Conservation (phyloP, 2,113 vertebrate species). For the Apodemus sylvaticus region DNA sequence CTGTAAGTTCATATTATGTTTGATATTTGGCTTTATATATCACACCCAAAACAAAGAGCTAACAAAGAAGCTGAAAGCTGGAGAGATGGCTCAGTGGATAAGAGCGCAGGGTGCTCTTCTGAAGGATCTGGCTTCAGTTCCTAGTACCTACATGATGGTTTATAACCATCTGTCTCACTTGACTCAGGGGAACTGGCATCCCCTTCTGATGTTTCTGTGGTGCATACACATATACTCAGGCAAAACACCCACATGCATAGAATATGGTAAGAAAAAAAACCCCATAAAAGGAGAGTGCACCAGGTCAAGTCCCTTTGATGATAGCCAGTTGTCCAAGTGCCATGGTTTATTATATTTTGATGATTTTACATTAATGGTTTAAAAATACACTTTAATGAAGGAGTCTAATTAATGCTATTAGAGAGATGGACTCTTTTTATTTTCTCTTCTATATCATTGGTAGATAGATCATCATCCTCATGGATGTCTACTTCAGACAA, state of each 20-base stretch:
- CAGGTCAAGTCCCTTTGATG: background rate
- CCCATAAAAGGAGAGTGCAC: conserved; percentile 1
- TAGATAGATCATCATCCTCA: background rate
- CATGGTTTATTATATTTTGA: background rate
- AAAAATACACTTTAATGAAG: background rate
- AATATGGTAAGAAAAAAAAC: background rate
- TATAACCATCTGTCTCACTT: background rate
- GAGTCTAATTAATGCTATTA: background rate
- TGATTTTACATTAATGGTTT: conserved; percentile 25
- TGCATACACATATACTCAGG: background rate
- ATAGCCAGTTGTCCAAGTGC: background rate
- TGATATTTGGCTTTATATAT: conserved; percentile 61
- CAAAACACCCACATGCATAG: background rate
- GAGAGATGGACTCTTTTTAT: background rate
- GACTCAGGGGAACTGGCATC: background rate
- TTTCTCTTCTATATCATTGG: background rate
- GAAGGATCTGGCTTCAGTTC: background rate
- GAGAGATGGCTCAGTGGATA: background rate
- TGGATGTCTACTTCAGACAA: background rate
- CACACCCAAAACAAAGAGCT: conserved; percentile 32
- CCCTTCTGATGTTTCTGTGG: background rate
- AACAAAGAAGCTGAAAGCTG: background rate
- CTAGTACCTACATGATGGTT: background rate
- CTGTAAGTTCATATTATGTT: conserved; percentile 54
- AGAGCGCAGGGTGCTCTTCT: background rate